Percentiles rank a stretch among this genome's conserved stretches.
These are phyloP conservation scores for Heliconius aoede DNA, from an alignment of 2,888 invertebrate genomes.

Conservation along the genomic window DNA sequence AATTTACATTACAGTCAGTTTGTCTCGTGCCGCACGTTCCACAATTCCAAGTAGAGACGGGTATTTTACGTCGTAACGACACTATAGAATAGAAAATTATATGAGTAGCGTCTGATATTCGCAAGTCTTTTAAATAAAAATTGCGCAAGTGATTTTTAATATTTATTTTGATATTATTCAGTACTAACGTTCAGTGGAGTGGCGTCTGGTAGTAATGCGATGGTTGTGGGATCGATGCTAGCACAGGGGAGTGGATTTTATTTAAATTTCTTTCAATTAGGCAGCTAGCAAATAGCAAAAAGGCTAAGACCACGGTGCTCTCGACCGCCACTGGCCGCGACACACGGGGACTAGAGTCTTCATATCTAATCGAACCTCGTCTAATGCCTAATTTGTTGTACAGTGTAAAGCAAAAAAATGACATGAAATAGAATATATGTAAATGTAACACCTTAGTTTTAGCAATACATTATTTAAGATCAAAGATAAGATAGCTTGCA, in stretches of 20 bases:
- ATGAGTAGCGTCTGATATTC: conserved; percentile 5
- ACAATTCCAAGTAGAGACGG: conserved; percentile 33
- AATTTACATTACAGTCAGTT: conserved; percentile 36
- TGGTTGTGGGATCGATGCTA: no score
- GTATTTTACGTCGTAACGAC: conserved; percentile 25
- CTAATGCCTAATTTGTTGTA: no score
- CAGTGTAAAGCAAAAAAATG: no score
- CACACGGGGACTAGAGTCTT: no score
- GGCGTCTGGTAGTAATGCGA: background rate
- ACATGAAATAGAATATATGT: no score
- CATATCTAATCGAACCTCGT: no score
- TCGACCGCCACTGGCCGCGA: no score
- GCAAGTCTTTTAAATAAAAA: conserved; percentile 3
- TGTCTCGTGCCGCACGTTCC: conserved; percentile 41
- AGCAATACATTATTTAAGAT: conserved; percentile 37
- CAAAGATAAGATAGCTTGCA: conserved; percentile 40
- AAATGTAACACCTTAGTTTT: conserved; percentile 30
- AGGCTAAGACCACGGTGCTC: no score
- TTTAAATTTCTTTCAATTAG: no score
- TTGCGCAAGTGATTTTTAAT: background rate
- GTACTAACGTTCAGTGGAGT: background rate
- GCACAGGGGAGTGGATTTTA: no score
- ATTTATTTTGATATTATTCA: background rate
- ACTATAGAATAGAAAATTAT: conserved; percentile 6
- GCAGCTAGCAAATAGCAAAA: no score